phyloP scores from a whole-genome alignment of 2,888 invertebrate genomes.

The Hyposoter didymator region DNA sequence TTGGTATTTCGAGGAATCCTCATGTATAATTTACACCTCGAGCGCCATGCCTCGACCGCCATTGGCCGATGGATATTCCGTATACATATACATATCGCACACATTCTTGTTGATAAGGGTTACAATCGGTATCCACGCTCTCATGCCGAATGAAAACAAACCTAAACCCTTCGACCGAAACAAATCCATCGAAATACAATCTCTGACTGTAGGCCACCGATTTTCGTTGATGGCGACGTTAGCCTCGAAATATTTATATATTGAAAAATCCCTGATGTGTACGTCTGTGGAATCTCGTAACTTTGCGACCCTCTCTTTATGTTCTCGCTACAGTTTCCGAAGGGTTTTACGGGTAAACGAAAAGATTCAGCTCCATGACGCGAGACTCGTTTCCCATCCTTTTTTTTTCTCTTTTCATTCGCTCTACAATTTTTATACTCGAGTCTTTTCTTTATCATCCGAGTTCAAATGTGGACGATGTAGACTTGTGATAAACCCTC shows the following conservation, averaged over 20 bases:
- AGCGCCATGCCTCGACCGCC: constrained; percentile 82
- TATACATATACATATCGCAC: constrained; percentile 60
- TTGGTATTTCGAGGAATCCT: constrained; percentile 75
- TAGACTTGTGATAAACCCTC: too few relatives aligned
- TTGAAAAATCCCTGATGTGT: constrained; percentile 3
- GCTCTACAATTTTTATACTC: too few relatives aligned
- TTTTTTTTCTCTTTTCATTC: not conserved
- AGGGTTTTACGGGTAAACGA: constrained; percentile 53
- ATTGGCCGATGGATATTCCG: constrained; percentile 79
- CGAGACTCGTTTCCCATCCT: constrained; percentile 53
- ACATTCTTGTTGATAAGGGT: constrained; percentile 1
- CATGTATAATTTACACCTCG: constrained; percentile 84
- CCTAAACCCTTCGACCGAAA: not conserved
- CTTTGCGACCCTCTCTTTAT: constrained; percentile 61
- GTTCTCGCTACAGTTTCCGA: constrained; percentile 67
- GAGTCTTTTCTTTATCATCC: too few relatives aligned
- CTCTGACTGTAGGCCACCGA: not conserved
- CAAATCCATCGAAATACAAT: not conserved
- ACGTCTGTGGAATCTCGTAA: constrained; percentile 32
- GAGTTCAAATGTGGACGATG: too few relatives aligned
- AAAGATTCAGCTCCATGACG: constrained; percentile 55
- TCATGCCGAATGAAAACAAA: not conserved
- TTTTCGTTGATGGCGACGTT: not conserved
- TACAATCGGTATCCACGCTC: not conserved
- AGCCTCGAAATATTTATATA: not conserved